These are phyloP conservation scores for Callitettix versicolor DNA, from an alignment of 1,140 invertebrate genomes.

Conservation along the genomic window DNA sequence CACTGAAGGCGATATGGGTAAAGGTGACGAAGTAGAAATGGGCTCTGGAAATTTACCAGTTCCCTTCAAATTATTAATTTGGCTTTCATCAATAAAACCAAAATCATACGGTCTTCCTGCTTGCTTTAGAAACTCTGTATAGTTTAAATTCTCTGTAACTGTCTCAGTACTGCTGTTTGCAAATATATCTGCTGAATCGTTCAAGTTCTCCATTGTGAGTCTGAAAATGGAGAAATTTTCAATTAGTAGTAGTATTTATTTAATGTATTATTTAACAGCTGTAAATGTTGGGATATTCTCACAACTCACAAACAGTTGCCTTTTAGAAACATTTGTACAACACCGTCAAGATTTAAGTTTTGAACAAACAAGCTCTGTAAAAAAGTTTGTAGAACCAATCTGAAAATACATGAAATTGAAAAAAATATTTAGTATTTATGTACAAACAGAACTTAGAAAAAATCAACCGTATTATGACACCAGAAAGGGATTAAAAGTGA, in stretches of 20 bases:
- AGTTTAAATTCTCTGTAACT: slow-evolving; percentile 19
- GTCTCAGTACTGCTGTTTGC: slow-evolving; percentile 26
- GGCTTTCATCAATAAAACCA: slow-evolving; percentile 4
- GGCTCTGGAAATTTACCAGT: background rate
- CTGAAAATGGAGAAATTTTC: background rate
- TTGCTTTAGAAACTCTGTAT: slow-evolving; percentile 2
- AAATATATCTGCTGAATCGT: slow-evolving; percentile 23
- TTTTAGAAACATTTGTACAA: no score
- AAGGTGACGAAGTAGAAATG: slow-evolving; percentile 4
- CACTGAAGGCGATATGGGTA: background rate
- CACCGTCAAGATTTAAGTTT: no score
- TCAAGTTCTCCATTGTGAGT: slow-evolving; percentile 9
- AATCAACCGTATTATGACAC: no score
- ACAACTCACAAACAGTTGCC: no score
- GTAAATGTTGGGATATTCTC: background rate
- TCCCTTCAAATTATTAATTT: background rate
- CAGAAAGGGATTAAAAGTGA: no score
- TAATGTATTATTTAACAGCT: no score
- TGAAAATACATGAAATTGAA: no score
- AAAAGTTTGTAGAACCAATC: no score
- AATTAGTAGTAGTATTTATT: no score
- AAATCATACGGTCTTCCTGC: background rate
- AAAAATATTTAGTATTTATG: no score
- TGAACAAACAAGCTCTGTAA: no score
- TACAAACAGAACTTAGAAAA: no score